Evolutionary conservation across 2,888 invertebrate genomes (phyloP).

Genomic region (Leptopterna dolabrata): DNA sequence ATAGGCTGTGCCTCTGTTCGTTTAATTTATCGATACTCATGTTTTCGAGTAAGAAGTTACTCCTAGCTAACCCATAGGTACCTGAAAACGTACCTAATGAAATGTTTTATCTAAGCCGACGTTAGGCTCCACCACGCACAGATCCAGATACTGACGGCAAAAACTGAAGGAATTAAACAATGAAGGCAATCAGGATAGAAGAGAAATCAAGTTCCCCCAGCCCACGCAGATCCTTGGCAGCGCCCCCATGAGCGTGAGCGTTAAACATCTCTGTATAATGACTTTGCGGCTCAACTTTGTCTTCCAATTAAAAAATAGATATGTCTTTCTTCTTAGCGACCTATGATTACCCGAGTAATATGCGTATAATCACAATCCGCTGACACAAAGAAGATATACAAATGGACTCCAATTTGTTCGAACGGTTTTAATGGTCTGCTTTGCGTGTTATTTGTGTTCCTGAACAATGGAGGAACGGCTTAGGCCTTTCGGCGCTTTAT

Average conservation of each 20-base stretch:
- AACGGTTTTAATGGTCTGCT: background rate
- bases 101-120: no score
- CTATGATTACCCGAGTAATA: slow-evolving; percentile 34
- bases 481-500: slow-evolving; percentile 1
- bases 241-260: background rate
- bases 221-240: slow-evolving; percentile 18
- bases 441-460: slow-evolving; percentile 44
- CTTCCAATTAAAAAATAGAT: slow-evolving; percentile 44
- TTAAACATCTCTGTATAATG: background rate
- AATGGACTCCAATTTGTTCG: slow-evolving; percentile 21
- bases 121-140: no score
- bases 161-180: background rate
- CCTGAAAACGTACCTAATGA: no score
- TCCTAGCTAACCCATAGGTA: no score
- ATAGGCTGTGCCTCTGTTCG: no score
- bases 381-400: slow-evolving; percentile 18
- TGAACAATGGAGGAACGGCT: slow-evolving; percentile 42
- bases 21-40: no score
- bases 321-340: slow-evolving; percentile 28
- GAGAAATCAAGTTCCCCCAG: background rate
- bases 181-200: background rate
- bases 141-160: background rate
- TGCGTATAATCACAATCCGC: slow-evolving; percentile 41
- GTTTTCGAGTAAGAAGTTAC: no score
- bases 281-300: slow-evolving; percentile 32